Evolutionary conservation across 2,888 invertebrate genomes (phyloP).

Genomic region (Pantelozetes paolii): DNA sequence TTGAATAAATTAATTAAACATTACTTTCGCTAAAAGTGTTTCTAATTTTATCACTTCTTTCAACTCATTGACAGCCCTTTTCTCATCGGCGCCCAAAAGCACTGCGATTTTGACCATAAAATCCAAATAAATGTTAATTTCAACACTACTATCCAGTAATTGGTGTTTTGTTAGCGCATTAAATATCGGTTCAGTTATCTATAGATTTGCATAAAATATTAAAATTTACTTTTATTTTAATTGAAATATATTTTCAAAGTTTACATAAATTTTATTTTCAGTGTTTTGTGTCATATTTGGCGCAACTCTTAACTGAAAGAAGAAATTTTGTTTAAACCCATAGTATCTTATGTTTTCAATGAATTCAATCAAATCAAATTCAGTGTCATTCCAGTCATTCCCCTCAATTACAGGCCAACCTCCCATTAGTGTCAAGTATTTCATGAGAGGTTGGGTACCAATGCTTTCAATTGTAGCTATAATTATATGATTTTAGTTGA

Average conservation of each 20-base stretch:
- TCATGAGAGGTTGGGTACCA: neutral
- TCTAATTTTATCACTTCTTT: neutral
- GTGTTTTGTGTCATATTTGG: neutral
- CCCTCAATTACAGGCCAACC: constrained; percentile 30
- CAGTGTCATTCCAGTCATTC: neutral
- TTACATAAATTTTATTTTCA: constrained; percentile 12
- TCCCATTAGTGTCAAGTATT: neutral
- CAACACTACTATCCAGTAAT: neutral
- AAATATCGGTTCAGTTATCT: constrained; percentile 11
- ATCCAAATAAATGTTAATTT: constrained; percentile 1
- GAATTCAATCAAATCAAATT: neutral
- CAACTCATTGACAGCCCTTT: neutral
- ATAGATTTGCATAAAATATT: too few relatives aligned
- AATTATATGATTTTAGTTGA: neutral
- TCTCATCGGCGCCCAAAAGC: neutral
- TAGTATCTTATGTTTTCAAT: neutral
- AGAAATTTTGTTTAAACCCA: neutral
- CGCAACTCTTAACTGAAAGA: constrained; percentile 6
- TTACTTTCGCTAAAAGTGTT: neutral
- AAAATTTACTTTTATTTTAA: too few relatives aligned
- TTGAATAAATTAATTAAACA: too few relatives aligned
- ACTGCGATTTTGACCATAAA: constrained; percentile 9
- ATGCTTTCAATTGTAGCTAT: neutral
- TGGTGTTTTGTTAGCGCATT: neutral
- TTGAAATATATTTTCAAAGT: neutral